These are phyloP conservation scores for Diachasma alloeum DNA, from an alignment of 1,140 invertebrate species.

Conservation along the genomic window DNA sequence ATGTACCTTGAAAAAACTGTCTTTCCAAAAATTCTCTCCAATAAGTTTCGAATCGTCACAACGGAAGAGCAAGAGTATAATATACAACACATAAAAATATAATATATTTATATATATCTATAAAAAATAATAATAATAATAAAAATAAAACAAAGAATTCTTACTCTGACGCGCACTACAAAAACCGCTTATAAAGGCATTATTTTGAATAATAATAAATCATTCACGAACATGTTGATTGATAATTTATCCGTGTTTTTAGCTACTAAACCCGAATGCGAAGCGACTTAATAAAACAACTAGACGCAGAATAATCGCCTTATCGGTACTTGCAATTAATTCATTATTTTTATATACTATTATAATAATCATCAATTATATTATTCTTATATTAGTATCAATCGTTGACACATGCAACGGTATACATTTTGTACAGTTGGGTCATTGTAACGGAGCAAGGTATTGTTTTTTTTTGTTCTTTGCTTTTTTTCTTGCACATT, in stretches of 20 bases:
- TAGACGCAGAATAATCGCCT: conserved; percentile 9
- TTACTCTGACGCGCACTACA: background rate
- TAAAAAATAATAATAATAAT: background rate
- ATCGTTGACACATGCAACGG: conserved; percentile 18
- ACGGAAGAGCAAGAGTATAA: background rate
- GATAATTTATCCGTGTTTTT: background rate
- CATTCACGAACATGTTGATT: background rate
- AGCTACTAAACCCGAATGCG: conserved; percentile 13
- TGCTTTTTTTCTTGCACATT: background rate
- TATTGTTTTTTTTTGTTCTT: conserved; percentile 6
- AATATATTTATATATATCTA: background rate
- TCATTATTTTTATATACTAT: background rate
- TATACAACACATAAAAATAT: background rate
- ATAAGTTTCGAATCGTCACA: background rate
- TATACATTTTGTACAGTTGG: conserved; percentile 24
- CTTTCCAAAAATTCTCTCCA: no score
- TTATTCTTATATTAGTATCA: background rate
- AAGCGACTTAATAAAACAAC: conserved; percentile 20
- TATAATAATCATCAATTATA: background rate
- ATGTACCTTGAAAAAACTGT: no score
- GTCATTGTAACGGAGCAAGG: background rate
- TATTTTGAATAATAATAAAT: background rate
- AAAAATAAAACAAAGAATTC: background rate
- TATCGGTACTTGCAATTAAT: background rate
- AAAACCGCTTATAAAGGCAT: background rate